Conservation (phyloP, 1,140 invertebrate species). For the Tachypleus tridentatus region DNA sequence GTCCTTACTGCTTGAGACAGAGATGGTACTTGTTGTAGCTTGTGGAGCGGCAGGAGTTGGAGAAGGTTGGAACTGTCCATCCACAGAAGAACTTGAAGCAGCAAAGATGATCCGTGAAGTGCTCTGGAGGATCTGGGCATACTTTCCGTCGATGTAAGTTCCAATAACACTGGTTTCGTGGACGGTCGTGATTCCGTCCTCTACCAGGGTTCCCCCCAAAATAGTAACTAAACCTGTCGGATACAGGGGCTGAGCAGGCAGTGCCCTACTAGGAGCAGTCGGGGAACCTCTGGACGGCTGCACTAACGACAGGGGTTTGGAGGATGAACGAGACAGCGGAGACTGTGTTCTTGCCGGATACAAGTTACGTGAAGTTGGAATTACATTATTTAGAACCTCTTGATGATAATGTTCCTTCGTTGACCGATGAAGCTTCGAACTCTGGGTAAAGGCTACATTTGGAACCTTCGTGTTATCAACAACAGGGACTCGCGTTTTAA, state of each 20-base stretch:
- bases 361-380: not conserved
- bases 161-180: constrained; percentile 82
- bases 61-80: not conserved
- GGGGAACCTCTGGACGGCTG: not conserved
- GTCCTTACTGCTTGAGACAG: not conserved
- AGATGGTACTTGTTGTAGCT: not conserved
- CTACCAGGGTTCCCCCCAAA: constrained; percentile 64
- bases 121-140: constrained; percentile 58
- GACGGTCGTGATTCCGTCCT: constrained; percentile 65
- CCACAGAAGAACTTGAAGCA: not conserved
- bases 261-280: constrained; percentile 3
- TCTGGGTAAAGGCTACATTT: not conserved
- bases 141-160: constrained; percentile 74
- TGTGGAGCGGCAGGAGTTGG: not conserved
- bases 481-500: not conserved
- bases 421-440: not conserved
- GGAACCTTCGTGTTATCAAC: not conserved
- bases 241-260: constrained; percentile 32
- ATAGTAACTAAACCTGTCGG: constrained; percentile 62
- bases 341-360: not conserved
- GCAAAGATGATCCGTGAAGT: constrained; percentile 40
- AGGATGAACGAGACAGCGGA: not conserved
- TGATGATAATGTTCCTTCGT: not conserved
- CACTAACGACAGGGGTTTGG: not conserved
- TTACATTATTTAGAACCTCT: not conserved